phyloP scores from a whole-genome alignment of 2,113 vertebrate genomes.

The Lophochroa leadbeateri region DNA sequence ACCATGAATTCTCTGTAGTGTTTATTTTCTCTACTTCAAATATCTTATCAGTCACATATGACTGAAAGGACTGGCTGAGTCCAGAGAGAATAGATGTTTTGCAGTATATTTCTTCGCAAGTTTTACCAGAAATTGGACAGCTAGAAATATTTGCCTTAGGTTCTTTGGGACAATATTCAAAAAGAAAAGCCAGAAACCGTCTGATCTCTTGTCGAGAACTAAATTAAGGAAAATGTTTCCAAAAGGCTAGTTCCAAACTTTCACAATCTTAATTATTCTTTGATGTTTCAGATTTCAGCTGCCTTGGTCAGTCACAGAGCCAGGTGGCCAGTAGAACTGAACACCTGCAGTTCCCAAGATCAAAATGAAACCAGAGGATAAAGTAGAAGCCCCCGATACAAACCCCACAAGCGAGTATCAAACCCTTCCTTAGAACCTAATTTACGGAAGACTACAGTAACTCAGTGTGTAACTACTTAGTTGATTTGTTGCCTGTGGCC shows the following conservation, averaged over 20 bases:
- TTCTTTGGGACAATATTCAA: neutral
- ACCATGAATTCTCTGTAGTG: neutral
- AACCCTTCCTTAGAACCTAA: neutral
- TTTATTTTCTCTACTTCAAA: neutral
- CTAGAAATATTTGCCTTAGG: neutral
- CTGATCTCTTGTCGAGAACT: rapidly evolving
- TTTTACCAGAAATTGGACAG: neutral
- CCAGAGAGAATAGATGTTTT: neutral
- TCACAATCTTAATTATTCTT: neutral
- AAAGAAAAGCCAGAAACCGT: neutral
- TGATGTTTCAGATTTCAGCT: neutral
- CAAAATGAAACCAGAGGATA: neutral
- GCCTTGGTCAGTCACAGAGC: neutral
- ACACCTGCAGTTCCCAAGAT: neutral
- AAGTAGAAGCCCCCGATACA: rapidly evolving
- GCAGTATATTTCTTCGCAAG: neutral
- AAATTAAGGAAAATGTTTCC: neutral
- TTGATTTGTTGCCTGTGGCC: neutral
- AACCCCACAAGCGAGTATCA: neutral
- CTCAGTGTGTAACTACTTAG: neutral
- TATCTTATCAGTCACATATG: neutral
- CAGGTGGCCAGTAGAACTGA: neutral
- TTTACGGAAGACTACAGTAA: neutral
- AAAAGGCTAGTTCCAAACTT: neutral
- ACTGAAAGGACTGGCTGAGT: neutral